phyloP scores from a whole-genome alignment of 2,888 invertebrate species.

The Camptogramma bilineatum region DNA sequence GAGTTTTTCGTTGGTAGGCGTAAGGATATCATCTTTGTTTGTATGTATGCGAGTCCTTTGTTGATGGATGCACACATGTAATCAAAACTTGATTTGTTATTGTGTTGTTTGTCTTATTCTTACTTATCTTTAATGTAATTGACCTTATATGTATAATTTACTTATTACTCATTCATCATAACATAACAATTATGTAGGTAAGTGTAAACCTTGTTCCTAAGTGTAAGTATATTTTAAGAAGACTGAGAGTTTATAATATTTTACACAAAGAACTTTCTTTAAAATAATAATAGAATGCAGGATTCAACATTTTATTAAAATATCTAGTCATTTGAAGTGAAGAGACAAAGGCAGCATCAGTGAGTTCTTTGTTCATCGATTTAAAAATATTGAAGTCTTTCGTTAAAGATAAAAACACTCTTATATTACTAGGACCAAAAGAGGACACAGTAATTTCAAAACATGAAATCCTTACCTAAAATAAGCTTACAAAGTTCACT shows the following conservation, averaged over 20 bases:
- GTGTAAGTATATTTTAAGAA: not conserved
- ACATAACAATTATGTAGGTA: not conserved
- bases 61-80: conserved; percentile 2
- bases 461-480: conserved; percentile 3
- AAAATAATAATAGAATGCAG: too few relatives aligned
- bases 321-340: too few relatives aligned
- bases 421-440: too few relatives aligned
- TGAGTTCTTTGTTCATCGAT: too few relatives aligned
- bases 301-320: not conserved
- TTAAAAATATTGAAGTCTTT: too few relatives aligned
- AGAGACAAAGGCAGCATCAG: too few relatives aligned
- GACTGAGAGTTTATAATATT: not conserved
- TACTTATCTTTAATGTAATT: not conserved
- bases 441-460: too few relatives aligned
- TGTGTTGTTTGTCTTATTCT: not conserved
- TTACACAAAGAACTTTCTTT: too few relatives aligned
- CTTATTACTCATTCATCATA: not conserved
- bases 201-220: too few relatives aligned
- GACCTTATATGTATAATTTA: not conserved
- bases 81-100: not conserved
- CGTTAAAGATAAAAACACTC: too few relatives aligned
- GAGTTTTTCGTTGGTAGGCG: conserved; percentile 36
- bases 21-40: conserved; percentile 22
- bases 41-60: conserved; percentile 37
- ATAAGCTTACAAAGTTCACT: conserved; percentile 23